These are phyloP conservation scores for Argyrosomus regius DNA, from an alignment of 2,797 vertebrate species.

Conservation along the genomic window DNA sequence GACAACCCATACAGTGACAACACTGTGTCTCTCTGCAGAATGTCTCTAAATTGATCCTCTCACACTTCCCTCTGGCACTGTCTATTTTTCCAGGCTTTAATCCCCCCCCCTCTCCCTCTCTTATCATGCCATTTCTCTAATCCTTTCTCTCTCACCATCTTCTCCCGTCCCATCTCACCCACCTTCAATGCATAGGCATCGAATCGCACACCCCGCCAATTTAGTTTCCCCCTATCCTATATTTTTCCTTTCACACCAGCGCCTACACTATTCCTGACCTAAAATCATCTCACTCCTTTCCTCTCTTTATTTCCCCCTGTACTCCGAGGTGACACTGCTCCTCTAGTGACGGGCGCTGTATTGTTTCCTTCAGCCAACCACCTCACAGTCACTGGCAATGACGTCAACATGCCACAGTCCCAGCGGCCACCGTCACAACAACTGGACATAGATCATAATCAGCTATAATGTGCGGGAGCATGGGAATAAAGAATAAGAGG, in stretches of 20 bases:
- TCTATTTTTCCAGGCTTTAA: conserved; percentile 71
- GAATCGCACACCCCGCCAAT: conserved; percentile 27
- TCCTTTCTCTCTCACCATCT: conserved; percentile 47
- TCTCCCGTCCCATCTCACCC: conserved; percentile 47
- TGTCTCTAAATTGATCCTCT: conserved; percentile 72
- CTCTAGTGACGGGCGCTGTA: conserved; percentile 48
- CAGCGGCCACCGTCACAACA: conserved; percentile 51
- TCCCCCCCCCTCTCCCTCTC: conserved; percentile 44
- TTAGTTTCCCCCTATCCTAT: not conserved
- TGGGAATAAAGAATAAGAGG: not conserved
- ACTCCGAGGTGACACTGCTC: conserved; percentile 54
- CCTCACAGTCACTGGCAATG: conserved; percentile 57
- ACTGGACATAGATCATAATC: conserved; percentile 55
- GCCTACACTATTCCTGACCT: conserved; percentile 2
- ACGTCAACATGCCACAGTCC: conserved; percentile 58
- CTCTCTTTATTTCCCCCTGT: conserved; percentile 4
- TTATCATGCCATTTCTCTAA: conserved; percentile 65
- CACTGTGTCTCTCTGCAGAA: conserved; percentile 64
- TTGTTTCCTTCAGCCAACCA: conserved; percentile 62
- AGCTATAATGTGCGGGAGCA: conserved; percentile 15
- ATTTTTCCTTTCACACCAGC: conserved; percentile 21
- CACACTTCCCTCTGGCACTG: conserved; percentile 67
- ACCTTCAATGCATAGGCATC: conserved; percentile 24
- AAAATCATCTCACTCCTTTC: conserved; percentile 23
- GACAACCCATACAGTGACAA: conserved; percentile 57